Evolutionary conservation across 2,888 invertebrate genomes (phyloP).

Genomic region (Xestia ashworthii): DNA sequence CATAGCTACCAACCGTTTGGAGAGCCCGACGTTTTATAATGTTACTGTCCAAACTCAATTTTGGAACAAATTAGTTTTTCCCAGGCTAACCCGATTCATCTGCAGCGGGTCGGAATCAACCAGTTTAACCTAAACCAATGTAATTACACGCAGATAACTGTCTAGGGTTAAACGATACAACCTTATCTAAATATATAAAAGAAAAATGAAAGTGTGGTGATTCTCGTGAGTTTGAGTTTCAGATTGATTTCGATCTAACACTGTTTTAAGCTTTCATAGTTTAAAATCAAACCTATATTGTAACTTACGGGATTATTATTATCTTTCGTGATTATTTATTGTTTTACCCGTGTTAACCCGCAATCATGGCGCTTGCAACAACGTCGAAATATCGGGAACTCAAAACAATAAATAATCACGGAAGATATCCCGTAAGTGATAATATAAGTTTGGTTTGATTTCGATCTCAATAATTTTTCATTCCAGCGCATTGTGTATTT

Average conservation of each 20-base stretch:
- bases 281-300: too few species aligned
- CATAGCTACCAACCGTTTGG: constrained; percentile 31
- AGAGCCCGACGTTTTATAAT: constrained; percentile 47
- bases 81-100: constrained; percentile 40
- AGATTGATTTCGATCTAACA: neutral
- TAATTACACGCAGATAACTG: constrained; percentile 45
- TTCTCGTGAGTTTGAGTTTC: neutral
- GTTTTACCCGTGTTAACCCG: too few species aligned
- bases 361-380: too few species aligned
- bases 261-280: too few species aligned
- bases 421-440: too few species aligned
- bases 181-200: constrained; percentile 15
- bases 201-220: neutral
- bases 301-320: too few species aligned
- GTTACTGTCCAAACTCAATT: constrained; percentile 49
- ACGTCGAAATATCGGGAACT: too few species aligned
- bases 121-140: constrained; percentile 48
- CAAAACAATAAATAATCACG: too few species aligned
- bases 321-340: too few species aligned
- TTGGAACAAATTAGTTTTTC: constrained; percentile 58
- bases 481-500: neutral
- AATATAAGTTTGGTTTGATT: neutral
- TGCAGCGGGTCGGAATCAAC: constrained; percentile 46
- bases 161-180: neutral
- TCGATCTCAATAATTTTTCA: neutral